These are phyloP conservation scores for Plagodis dolabraria DNA, from an alignment of 2,888 invertebrate species.

Conservation along the genomic window DNA sequence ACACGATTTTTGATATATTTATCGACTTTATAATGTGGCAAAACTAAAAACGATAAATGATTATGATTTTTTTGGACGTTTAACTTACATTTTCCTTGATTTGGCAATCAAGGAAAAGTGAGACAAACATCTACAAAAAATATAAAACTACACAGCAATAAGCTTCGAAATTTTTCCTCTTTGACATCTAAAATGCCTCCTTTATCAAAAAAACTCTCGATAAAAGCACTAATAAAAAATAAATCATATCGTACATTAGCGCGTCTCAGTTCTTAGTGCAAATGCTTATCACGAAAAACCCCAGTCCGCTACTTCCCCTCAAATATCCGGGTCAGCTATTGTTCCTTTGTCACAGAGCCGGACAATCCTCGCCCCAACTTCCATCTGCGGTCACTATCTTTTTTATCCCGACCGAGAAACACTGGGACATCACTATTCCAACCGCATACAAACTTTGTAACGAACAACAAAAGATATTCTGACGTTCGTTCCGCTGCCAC, in stretches of 20 bases:
- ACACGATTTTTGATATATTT: too few relatives aligned
- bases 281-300: slow-evolving; percentile 54
- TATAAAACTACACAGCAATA: too few relatives aligned
- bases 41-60: too few relatives aligned
- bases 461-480: slow-evolving; percentile 61
- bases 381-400: slow-evolving; percentile 52
- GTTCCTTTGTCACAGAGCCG: slow-evolving; percentile 72
- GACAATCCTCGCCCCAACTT: slow-evolving; percentile 62
- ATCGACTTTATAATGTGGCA: too few relatives aligned
- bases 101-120: too few relatives aligned
- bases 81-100: too few relatives aligned
- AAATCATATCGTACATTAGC: slow-evolving; percentile 27
- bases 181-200: too few relatives aligned
- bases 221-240: slow-evolving; percentile 9
- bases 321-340: slow-evolving; percentile 76
- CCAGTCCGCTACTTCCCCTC: slow-evolving; percentile 64
- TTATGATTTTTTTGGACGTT: too few relatives aligned
- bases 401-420: slow-evolving; percentile 42
- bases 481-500: slow-evolving; percentile 55
- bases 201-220: not conserved
- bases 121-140: too few relatives aligned
- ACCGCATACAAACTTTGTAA: slow-evolving; percentile 46
- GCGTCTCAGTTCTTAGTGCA: slow-evolving; percentile 30
- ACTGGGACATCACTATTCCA: slow-evolving; percentile 30
- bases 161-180: too few relatives aligned